Base-by-base conservation (phyloP, 2,113 vertebrate species). In the Craseonycteris thonglongyai region DNA sequence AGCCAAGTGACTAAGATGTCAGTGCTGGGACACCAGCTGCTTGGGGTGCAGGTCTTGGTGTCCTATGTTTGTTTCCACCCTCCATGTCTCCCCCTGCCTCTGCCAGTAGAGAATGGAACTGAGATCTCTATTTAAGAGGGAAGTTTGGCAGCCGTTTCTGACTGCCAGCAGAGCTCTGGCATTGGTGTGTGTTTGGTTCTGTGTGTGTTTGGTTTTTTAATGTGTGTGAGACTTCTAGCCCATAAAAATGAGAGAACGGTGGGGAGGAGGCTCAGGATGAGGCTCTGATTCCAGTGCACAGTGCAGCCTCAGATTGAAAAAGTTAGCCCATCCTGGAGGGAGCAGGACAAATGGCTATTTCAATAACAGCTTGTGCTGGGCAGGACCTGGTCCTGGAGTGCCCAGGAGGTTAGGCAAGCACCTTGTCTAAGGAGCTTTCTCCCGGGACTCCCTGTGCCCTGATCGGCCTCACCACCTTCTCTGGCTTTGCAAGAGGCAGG, bases 121-220 rank as follows among this genome's bases (percentile, higher is more conserved):
- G 59, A 96, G 87, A 76, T 83, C 90, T 94, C 86, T 88, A 30
- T 91, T 93, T 94, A 80, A 94, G 90, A 90, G 83, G 84, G 78
- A 95, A 82, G 94, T n/a, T 71, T 96, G 94, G 94, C 84, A 91
- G 79, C 89, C 11, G 2, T 85, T 51, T 83, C 78, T 58, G 40
- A 14, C 59, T 68, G 75, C 45, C 47, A 28, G 68, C 38, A 45
- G 91, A 85, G 85, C 72, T 74, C 40, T 76, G 76, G 83, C 90
- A 81, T 75, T 10, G 35, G 71, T 61, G 16, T 51, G 68, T 92
- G 74, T 86, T 66, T 96, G 69, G 82, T 69, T 95, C 65, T 51
- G 63, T 91, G 83, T 95, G 94, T 95, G 95, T 91, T 88, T 94
- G 56, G 95, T 93, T 92, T 95, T 89, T 87, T 56, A 94, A 93